Evolutionary conservation across 2,888 invertebrate species (phyloP), one percentile per base, ranked within the genome.

Genomic region (Pteria penguin): DNA sequence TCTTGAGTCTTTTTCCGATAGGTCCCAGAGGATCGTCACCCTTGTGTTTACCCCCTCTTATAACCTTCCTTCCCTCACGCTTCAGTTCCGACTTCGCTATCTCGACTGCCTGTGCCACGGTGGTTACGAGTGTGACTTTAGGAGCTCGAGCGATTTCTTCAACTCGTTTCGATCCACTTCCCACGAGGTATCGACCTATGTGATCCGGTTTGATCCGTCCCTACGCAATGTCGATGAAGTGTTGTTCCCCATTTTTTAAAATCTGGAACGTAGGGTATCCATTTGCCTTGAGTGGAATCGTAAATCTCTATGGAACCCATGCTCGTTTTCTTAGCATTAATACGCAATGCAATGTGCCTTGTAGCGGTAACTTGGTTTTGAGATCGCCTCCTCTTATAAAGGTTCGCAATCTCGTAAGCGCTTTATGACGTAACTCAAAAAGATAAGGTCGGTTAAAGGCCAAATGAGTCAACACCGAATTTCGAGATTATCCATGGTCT

Each of bases 181-280:
- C 32, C 8, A 45, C 45, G 45, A 45, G 8, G 18, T 45, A 45
- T 14, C 45, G 45, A 8, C 45, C 45, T 18, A 11, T 60, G 45
- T 70, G 45, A 26, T 70, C 70, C 27, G 60, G 36, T 70, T 52
- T n/a, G 29, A 36, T 58, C n/a, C 57, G 31, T 26, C 58, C 45
- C 45, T 60, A 33, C 8, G 65, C 22, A n/a, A 65, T 8, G 27
- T 65, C 65, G 22, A 27, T 14, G 26, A 65, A 65, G 22, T 65
- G 65, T 22, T 65, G 65, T 45, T 45, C 45, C n/a, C 45, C 45
- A 45, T 45, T 45, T 45, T 18, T 45, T 45, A 45, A 14, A 45
- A 18, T 45, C 45, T 18, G 45, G 45, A 45, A 45, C 45, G 65
- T 65, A 65, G 18, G 65, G 45, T n/a, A 65, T 26, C 65, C 63